Evolutionary conservation across 1,140 invertebrate genomes (phyloP).

Genomic region (Temnothorax nylanderi): DNA sequence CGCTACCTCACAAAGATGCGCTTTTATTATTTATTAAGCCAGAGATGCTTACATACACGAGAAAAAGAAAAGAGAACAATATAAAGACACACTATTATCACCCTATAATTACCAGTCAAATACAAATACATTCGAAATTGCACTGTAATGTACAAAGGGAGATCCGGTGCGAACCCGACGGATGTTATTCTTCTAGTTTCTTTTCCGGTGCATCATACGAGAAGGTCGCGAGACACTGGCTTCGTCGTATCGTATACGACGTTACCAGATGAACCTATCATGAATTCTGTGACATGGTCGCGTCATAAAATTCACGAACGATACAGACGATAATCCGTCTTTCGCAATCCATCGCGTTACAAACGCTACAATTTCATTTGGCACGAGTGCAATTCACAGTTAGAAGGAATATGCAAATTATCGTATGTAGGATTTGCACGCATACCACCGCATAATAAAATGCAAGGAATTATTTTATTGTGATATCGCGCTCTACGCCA

Average conservation of each 20-base stretch:
- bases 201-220: constrained; percentile 64
- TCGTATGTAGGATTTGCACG: constrained; percentile 24
- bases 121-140: constrained; percentile 72
- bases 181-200: constrained; percentile 65
- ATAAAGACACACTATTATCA: constrained; percentile 51
- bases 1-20: constrained; percentile 64
- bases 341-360: constrained; percentile 25
- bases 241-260: constrained; percentile 43
- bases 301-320: constrained; percentile 26
- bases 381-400: constrained; percentile 69
- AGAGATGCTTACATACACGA: constrained; percentile 64
- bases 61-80: constrained; percentile 35
- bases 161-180: constrained; percentile 69
- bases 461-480: constrained; percentile 23
- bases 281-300: constrained; percentile 23
- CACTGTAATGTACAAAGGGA: constrained; percentile 72
- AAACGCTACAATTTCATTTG: constrained; percentile 71
- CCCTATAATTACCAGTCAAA: constrained; percentile 63
- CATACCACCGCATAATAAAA: constrained; percentile 31
- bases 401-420: constrained; percentile 71
- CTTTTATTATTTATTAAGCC: constrained; percentile 63
- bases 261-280: constrained; percentile 46
- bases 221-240: constrained; percentile 19
- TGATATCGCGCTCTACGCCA: constrained; percentile 14
- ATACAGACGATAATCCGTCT: constrained; percentile 48